phyloP scores from a whole-genome alignment of 2,113 vertebrate genomes.

The Antechinus stuartii region DNA sequence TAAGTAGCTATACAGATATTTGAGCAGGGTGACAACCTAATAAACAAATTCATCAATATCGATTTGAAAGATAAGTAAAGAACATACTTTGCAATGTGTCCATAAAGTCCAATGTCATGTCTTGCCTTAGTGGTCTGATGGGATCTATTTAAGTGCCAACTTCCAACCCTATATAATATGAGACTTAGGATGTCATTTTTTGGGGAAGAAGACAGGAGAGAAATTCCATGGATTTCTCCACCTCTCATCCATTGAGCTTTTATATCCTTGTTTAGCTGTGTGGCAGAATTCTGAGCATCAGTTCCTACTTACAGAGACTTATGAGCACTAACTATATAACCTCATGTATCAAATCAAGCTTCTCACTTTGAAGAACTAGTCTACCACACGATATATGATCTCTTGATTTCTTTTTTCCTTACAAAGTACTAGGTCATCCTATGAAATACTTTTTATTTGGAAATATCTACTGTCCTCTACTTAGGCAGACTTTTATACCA shows the following conservation, averaged over 20 bases:
- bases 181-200: neutral
- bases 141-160: neutral
- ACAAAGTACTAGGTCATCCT: neutral
- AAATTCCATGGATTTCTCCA: neutral
- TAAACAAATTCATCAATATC: neutral
- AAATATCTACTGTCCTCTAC: slow-evolving; percentile 9
- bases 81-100: neutral
- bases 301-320: neutral
- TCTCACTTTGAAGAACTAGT: neutral
- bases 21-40: neutral
- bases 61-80: neutral
- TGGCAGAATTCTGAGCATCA: neutral
- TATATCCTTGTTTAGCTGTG: neutral
- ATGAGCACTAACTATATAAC: neutral
- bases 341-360: neutral
- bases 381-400: neutral
- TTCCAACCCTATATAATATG: neutral
- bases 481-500: neutral
- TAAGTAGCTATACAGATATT: neutral
- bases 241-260: neutral
- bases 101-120: neutral
- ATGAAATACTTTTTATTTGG: neutral
- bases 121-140: neutral
- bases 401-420: slow-evolving; percentile 16
- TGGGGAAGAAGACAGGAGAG: neutral